Conservation (phyloP, 1,140 invertebrate genomes). For the Megalonaias nervosa region DNA sequence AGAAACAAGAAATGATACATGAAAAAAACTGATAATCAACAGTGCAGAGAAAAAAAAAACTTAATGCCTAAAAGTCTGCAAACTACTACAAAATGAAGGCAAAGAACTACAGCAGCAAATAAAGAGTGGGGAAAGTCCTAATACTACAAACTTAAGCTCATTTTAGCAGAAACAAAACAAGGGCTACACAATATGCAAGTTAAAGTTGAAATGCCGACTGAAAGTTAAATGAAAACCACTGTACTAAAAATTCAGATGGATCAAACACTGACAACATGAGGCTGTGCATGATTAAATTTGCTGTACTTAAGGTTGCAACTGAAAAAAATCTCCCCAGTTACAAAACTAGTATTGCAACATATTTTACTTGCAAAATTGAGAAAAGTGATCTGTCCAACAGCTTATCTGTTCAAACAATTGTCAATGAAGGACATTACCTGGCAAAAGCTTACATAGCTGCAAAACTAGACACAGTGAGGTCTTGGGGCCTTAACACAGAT, state of each 20-base stretch:
- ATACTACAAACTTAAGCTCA: too few species aligned
- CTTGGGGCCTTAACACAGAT: too few species aligned
- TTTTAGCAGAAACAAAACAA: too few species aligned
- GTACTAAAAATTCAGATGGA: constrained; percentile 10
- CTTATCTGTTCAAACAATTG: background rate
- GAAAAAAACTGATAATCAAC: too few species aligned
- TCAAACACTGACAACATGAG: background rate
- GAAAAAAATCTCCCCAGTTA: constrained; percentile 1
- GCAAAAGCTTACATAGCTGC: background rate
- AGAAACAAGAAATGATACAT: background rate
- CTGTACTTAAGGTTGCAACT: background rate
- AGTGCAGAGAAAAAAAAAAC: too few species aligned
- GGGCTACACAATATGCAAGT: too few species aligned
- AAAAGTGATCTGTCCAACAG: background rate
- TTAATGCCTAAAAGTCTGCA: too few species aligned
- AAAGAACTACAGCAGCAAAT: too few species aligned
- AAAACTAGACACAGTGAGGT: background rate
- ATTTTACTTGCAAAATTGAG: background rate
- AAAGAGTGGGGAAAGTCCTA: too few species aligned
- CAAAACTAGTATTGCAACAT: constrained; percentile 5
- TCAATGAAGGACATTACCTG: constrained; percentile 17
- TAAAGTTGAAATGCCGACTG: background rate
- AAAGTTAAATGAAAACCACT: background rate
- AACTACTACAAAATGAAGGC: too few species aligned
- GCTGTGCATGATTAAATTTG: constrained; percentile 9